Evolutionary conservation across 2,113 vertebrate species (phyloP).

Genomic region (Malurus melanocephalus): DNA sequence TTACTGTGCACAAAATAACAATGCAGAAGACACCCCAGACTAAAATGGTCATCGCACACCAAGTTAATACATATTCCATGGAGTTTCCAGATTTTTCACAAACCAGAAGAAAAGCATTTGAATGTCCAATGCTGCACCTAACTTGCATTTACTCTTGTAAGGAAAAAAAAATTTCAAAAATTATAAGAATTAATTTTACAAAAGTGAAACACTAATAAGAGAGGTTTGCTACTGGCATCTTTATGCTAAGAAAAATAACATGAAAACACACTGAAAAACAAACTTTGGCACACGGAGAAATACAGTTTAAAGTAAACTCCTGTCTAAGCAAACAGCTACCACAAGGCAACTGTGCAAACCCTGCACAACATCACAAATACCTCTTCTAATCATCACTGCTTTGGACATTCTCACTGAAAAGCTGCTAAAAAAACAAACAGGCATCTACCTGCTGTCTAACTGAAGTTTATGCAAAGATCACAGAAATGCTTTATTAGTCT

Average conservation of each 20-base stretch:
- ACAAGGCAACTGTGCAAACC: neutral
- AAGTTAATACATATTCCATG: neutral
- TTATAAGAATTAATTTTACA: neutral
- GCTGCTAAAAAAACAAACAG: neutral
- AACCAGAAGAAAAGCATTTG: neutral
- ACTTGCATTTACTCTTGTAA: neutral
- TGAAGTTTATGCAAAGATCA: neutral
- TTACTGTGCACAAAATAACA: fast-evolving
- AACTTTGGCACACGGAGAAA: neutral
- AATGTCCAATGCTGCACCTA: neutral
- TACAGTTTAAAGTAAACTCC: neutral
- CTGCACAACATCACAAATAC: neutral
- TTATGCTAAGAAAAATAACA: neutral
- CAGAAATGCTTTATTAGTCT: neutral
- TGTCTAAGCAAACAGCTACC: neutral
- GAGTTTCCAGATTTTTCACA: neutral
- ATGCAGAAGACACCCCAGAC: neutral
- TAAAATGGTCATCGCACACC: neutral
- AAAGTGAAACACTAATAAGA: neutral
- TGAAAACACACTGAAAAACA: neutral
- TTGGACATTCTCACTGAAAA: neutral
- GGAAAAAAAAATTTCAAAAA: neutral
- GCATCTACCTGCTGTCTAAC: neutral
- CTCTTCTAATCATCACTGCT: neutral
- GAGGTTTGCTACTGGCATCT: neutral